phyloP scores from a whole-genome alignment of 2,888 invertebrate genomes.

The Drosophila atroscutellata region DNA sequence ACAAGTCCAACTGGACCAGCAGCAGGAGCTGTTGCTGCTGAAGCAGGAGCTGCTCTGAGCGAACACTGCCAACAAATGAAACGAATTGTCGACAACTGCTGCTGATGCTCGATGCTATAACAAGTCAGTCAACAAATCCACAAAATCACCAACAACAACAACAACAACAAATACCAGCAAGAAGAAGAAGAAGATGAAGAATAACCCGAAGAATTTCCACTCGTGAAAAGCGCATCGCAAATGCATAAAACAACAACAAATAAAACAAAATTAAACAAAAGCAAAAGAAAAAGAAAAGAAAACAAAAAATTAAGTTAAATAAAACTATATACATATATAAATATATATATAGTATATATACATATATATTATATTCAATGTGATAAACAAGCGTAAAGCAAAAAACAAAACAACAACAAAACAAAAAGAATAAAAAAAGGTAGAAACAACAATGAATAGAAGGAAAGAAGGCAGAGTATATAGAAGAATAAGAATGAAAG shows the following conservation, averaged over 20 bases:
- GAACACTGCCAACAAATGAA: slow-evolving; percentile 26
- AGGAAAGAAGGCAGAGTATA: slow-evolving; percentile 6
- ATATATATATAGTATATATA: slow-evolving; percentile 60
- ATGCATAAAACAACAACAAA: slow-evolving; percentile 36
- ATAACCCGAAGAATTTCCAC: slow-evolving; percentile 58
- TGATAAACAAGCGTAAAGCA: slow-evolving; percentile 79
- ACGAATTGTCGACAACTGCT: slow-evolving; percentile 3
- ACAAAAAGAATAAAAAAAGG: slow-evolving; percentile 26
- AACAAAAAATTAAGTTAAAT: slow-evolving; percentile 50
- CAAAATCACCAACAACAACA: slow-evolving; percentile 3
- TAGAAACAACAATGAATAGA: slow-evolving; percentile 39
- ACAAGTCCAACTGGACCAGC: slow-evolving; percentile 69
- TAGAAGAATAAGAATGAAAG: slow-evolving; percentile 28
- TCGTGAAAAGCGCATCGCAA: slow-evolving; percentile 45
- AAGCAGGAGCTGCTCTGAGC: slow-evolving; percentile 62
- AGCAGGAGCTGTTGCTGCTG: slow-evolving; percentile 67
- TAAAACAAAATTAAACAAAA: slow-evolving; percentile 37
- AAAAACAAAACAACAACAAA: slow-evolving; percentile 55
- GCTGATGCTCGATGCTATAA: slow-evolving; percentile 11
- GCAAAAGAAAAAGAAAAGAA: background rate
- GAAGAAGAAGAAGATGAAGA: slow-evolving; percentile 20
- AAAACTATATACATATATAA: slow-evolving; percentile 61
- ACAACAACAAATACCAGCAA: background rate
- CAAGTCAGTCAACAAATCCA: background rate
- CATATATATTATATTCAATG: slow-evolving; percentile 76